phyloP scores from a whole-genome alignment of 2,797 vertebrate genomes.

The Eulemur mongoz region DNA sequence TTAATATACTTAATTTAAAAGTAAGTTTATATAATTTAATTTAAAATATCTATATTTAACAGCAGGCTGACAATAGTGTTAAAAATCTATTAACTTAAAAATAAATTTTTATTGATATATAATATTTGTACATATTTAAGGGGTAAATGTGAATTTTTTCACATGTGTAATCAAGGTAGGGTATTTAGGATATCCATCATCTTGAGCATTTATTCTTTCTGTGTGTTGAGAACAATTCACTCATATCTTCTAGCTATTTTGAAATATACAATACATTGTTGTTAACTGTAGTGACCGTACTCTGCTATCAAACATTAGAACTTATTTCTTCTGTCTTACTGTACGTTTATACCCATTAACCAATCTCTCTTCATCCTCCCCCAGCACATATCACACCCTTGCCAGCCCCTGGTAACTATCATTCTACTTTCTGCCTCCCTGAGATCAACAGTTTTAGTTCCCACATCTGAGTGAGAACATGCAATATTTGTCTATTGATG shows the following conservation, averaged over 20 bases:
- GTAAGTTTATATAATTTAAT: neutral
- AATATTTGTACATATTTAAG: neutral
- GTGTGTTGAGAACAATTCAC: neutral
- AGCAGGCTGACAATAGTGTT: neutral
- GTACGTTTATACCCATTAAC: neutral
- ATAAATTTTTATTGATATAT: neutral
- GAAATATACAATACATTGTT: neutral
- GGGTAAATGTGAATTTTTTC: neutral
- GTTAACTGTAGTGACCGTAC: neutral
- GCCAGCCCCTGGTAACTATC: neutral
- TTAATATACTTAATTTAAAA: neutral
- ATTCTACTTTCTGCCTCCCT: too few species aligned
- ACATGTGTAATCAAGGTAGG: neutral
- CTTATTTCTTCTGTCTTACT: neutral
- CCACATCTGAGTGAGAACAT: too few species aligned
- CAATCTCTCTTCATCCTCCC: neutral
- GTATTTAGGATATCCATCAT: neutral
- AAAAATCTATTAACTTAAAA: neutral
- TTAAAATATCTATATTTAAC: neutral
- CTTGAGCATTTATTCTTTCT: neutral
- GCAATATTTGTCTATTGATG: too few species aligned
- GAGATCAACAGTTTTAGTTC: too few species aligned
- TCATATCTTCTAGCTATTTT: neutral
- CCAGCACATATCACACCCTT: neutral
- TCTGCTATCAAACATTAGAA: neutral